These are phyloP conservation scores for Crotalus viridis DNA, from an alignment of 2,113 vertebrate genomes.

Conservation along the genomic window DNA sequence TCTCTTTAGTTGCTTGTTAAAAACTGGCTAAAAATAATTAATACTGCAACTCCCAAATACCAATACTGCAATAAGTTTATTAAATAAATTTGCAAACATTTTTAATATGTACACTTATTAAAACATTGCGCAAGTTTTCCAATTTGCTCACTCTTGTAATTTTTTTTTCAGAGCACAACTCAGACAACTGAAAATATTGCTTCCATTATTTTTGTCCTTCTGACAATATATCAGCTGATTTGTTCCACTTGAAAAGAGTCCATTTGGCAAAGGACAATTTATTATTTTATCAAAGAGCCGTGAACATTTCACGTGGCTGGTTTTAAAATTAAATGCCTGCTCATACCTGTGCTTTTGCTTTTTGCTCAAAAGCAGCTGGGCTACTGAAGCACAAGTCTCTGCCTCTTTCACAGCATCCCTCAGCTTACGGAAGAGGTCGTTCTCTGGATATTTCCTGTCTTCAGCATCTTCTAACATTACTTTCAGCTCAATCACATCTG, in stretches of 20 bases:
- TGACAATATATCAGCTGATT: not conserved
- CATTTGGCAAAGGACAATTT: not conserved
- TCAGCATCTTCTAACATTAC: slow-evolving; percentile 95
- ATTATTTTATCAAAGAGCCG: not conserved
- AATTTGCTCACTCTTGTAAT: not conserved
- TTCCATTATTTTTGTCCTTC: not conserved
- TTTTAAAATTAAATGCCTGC: not conserved
- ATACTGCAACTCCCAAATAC: not conserved
- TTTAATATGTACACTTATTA: not conserved
- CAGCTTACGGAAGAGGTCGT: slow-evolving; percentile 86
- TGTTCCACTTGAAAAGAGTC: not conserved
- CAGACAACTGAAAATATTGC: not conserved
- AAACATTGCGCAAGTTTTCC: not conserved
- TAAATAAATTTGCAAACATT: not conserved
- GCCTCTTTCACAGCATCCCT: slow-evolving; percentile 95
- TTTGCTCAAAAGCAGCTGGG: slow-evolving; percentile 92
- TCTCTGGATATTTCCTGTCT: slow-evolving; percentile 95
- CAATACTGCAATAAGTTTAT: not conserved
- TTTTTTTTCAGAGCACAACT: not conserved
- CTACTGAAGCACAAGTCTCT: slow-evolving; percentile 96
- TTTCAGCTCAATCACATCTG: slow-evolving; percentile 93
- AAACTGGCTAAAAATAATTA: not conserved
- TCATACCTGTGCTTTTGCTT: slow-evolving; percentile 92
- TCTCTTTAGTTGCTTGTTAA: not conserved
- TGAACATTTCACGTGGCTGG: not conserved